Evolutionary conservation across 1,140 invertebrate genomes (phyloP).

Genomic region (Globodera rostochiensis): DNA sequence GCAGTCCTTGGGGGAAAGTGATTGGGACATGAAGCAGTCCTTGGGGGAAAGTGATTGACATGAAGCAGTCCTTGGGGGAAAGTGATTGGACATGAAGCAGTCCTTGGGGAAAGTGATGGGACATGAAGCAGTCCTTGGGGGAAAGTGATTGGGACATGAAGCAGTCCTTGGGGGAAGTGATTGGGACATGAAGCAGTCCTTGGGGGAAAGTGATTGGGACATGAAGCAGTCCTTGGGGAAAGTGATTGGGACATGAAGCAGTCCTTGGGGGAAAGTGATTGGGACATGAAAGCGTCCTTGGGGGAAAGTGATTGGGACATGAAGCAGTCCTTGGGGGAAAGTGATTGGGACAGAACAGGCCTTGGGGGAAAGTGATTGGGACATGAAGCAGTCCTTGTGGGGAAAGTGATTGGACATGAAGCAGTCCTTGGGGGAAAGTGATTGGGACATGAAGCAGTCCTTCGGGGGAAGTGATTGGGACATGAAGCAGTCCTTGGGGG

Average conservation of each 20-base stretch:
- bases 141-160: constrained; percentile 18
- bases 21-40: constrained; percentile 38
- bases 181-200: constrained; percentile 42
- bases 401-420: neutral
- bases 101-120: neutral
- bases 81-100: neutral
- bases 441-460: constrained; percentile 44
- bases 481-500: constrained; percentile 46
- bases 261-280: neutral
- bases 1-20: constrained; percentile 39
- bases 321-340: constrained; percentile 43
- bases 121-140: constrained; percentile 47
- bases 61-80: neutral
- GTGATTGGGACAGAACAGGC: constrained; percentile 30
- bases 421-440: too few species aligned
- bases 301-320: constrained; percentile 21
- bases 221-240: neutral
- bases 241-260: neutral
- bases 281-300: constrained; percentile 41
- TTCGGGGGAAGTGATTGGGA: constrained; percentile 25
- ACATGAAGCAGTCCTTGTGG: neutral
- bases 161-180: constrained; percentile 39
- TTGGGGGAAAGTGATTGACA: constrained; percentile 20
- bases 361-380: constrained; percentile 28
- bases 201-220: constrained; percentile 7